These are phyloP conservation scores for Coreius guichenoti DNA, from an alignment of 2,797 vertebrate genomes.

Conservation along the genomic window DNA sequence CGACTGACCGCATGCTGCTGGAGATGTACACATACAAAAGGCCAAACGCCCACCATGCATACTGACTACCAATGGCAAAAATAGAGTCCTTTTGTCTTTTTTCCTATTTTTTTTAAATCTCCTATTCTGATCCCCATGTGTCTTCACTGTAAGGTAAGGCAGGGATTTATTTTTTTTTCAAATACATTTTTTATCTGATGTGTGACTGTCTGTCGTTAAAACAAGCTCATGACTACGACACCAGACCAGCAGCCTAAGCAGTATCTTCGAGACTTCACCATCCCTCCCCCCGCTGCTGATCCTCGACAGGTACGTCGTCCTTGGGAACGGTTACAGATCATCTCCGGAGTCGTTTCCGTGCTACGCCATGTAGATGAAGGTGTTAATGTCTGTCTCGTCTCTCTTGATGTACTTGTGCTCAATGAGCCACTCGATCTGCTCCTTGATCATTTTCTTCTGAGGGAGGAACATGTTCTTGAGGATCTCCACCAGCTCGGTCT, in stretches of 20 bases:
- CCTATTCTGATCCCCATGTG: constrained; percentile 59
- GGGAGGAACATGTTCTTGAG: constrained; percentile 99
- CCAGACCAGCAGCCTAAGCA: constrained; percentile 73
- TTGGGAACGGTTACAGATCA: constrained; percentile 59
- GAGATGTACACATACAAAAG: constrained; percentile 85
- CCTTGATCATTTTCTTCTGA: constrained; percentile 99
- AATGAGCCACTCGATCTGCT: constrained; percentile 99
- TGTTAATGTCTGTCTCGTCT: constrained; percentile 98
- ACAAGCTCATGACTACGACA: constrained; percentile 75
- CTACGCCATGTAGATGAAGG: constrained; percentile 99
- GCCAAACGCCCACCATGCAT: constrained; percentile 85
- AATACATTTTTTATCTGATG: constrained; percentile 74
- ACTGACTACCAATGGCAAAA: constrained; percentile 91
- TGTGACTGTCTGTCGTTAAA: constrained; percentile 80
- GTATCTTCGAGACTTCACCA: constrained; percentile 58
- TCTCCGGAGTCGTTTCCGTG: constrained; percentile 56
- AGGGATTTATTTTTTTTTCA: constrained; percentile 80
- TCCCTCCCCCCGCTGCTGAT: constrained; percentile 51
- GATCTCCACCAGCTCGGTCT: constrained; percentile 99
- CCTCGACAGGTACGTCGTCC: constrained; percentile 59
- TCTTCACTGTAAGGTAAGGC: constrained; percentile 85
- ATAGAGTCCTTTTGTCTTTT: constrained; percentile 75
- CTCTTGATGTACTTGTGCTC: constrained; percentile 99
- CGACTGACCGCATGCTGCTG: constrained; percentile 95
- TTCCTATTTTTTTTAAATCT: constrained; percentile 55